These are phyloP conservation scores for Heterotis niloticus DNA, from an alignment of 2,113 vertebrate genomes.

Conservation along the genomic window DNA sequence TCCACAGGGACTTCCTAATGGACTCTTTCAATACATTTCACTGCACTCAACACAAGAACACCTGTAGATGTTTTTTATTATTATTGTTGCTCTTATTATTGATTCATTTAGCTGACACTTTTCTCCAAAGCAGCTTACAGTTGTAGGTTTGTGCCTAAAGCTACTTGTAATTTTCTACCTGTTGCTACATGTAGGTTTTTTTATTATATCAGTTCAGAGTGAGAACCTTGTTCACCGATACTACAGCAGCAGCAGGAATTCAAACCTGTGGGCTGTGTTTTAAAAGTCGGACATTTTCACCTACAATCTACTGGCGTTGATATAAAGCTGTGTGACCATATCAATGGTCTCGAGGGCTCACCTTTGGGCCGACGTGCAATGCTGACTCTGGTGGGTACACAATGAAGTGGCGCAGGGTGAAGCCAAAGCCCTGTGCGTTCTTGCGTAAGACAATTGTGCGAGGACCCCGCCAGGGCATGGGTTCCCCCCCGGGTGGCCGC, in stretches of 20 bases:
- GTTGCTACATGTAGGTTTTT: background rate
- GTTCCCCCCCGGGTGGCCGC: conserved; percentile 66
- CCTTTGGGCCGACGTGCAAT: conserved; percentile 77
- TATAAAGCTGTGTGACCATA: background rate
- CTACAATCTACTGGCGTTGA: background rate
- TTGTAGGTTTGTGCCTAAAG: background rate
- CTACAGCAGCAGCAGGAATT: background rate
- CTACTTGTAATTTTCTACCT: background rate
- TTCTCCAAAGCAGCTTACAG: too few relatives aligned
- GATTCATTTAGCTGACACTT: too few relatives aligned
- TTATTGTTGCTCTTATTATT: too few relatives aligned
- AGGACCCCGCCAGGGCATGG: conserved; percentile 78
- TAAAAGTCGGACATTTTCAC: too few relatives aligned
- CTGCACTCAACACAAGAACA: background rate
- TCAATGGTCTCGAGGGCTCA: conserved; percentile 43
- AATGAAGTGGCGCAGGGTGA: conserved; percentile 95
- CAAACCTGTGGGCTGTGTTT: too few relatives aligned
- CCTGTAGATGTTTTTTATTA: too few relatives aligned
- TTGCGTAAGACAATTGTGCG: conserved; percentile 83
- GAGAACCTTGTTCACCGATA: background rate
- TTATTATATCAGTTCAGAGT: background rate
- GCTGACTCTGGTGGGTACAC: conserved; percentile 92
- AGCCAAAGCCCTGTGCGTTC: conserved; percentile 86
- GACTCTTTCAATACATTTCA: background rate
- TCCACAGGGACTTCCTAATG: too few relatives aligned